phyloP scores from a whole-genome alignment of 2,113 vertebrate genomes.

The Urocitellus parryii region DNA sequence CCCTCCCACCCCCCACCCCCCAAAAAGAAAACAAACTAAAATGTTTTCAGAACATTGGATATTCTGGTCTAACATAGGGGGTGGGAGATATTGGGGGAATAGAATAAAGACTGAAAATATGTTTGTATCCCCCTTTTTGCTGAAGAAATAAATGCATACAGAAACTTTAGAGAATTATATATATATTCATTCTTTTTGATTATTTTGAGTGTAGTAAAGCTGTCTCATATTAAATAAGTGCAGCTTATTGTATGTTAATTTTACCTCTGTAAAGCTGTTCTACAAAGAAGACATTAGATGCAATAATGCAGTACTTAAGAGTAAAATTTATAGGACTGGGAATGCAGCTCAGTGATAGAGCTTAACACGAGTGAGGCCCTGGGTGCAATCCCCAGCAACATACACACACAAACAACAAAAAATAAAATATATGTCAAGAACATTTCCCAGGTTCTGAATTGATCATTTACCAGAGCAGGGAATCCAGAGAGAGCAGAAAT shows the following conservation, averaged over 20 bases:
- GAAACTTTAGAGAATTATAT: background rate
- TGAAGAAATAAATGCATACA: background rate
- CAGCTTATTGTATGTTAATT: background rate
- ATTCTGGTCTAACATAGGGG: background rate
- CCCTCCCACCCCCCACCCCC: too few species aligned
- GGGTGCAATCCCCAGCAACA: too few species aligned
- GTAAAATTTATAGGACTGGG: background rate
- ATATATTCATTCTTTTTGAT: background rate
- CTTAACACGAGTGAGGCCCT: background rate
- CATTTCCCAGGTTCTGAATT: slow-evolving; percentile 12
- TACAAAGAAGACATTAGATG: background rate
- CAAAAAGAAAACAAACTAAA: background rate
- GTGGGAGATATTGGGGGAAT: background rate
- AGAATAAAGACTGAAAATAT: background rate
- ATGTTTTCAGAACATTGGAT: background rate
- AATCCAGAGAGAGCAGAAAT: background rate
- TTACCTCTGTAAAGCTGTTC: background rate
- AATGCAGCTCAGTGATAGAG: background rate
- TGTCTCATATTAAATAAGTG: background rate
- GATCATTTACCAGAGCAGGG: background rate
- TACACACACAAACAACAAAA: background rate
- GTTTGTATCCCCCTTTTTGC: background rate
- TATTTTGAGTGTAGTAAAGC: background rate
- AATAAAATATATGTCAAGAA: background rate
- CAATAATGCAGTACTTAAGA: background rate